phyloP scores from a whole-genome alignment of 2,797 vertebrate genomes.

The Crax fasciolata region DNA sequence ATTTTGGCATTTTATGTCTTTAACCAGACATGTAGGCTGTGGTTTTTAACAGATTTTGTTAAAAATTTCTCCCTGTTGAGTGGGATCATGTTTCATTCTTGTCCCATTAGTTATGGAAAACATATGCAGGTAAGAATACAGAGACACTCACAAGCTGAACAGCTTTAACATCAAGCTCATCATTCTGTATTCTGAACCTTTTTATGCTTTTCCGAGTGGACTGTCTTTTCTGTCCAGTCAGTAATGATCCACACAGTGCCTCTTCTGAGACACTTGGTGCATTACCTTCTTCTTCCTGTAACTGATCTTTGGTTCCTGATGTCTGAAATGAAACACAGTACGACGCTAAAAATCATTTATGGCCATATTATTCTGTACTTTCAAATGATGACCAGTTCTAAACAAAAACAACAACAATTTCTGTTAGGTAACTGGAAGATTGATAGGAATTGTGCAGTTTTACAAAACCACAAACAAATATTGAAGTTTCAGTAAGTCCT shows the following conservation, averaged over 20 bases:
- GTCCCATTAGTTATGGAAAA: neutral
- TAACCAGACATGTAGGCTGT: neutral
- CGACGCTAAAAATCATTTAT: neutral
- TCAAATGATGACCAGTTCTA: neutral
- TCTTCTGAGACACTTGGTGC: neutral
- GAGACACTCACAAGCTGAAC: slow-evolving; percentile 56
- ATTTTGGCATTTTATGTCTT: neutral
- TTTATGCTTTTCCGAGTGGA: slow-evolving; percentile 63
- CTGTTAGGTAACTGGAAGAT: neutral
- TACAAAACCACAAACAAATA: neutral
- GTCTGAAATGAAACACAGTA: slow-evolving; percentile 50
- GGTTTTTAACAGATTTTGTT: neutral
- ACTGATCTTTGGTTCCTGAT: slow-evolving; percentile 21
- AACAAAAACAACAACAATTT: neutral
- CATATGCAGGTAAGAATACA: neutral
- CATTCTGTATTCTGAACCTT: slow-evolving; percentile 19
- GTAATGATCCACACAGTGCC: neutral
- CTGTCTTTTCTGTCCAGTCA: slow-evolving; percentile 56
- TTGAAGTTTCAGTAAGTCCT: neutral
- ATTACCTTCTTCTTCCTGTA: slow-evolving; percentile 25
- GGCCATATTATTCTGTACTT: neutral
- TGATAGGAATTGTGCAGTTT: neutral
- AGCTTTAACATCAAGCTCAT: slow-evolving; percentile 11
- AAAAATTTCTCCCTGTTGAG: neutral
- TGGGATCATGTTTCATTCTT: neutral